A percentile compares a stretch with the other conserved stretches of the same genome.
Conservation (phyloP, 2,113 vertebrate species). For the Chionodraco myersi region DNA sequence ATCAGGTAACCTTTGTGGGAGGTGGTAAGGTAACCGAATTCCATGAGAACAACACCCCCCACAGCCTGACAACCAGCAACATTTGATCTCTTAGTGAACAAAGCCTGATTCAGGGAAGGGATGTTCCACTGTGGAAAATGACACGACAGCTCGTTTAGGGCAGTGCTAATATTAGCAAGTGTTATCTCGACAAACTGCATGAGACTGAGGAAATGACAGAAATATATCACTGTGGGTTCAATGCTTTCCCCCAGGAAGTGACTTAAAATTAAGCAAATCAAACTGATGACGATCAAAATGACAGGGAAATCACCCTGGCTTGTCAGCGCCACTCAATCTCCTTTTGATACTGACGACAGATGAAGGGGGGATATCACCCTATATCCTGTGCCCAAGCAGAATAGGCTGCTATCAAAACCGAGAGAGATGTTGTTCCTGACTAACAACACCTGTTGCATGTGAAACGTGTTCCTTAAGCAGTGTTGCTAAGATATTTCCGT, state of each 20-base stretch:
- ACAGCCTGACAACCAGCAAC: constrained; percentile 37
- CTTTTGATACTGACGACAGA: constrained; percentile 40
- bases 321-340: constrained; percentile 62
- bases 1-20: constrained; percentile 56
- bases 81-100: constrained; percentile 66
- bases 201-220: constrained; percentile 53
- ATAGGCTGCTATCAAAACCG: constrained; percentile 46
- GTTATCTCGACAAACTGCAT: constrained; percentile 66
- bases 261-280: constrained; percentile 59
- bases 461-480: constrained; percentile 10
- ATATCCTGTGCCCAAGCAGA: constrained; percentile 50
- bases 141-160: constrained; percentile 39
- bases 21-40: constrained; percentile 60
- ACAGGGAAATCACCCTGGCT: constrained; percentile 62
- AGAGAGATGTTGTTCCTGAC: constrained; percentile 26
- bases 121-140: constrained; percentile 73
- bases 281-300: constrained; percentile 63
- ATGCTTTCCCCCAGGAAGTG: constrained; percentile 47
- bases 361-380: constrained; percentile 26
- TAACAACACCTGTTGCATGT: constrained; percentile 52
- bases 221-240: constrained; percentile 43
- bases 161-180: constrained; percentile 67
- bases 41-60: constrained; percentile 51
- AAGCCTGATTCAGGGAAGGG: constrained; percentile 55
- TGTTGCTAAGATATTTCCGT: background rate